Evolutionary conservation across 2,888 invertebrate species (phyloP), one percentile per base, ranked within the genome.

Genomic region (Pammene aurita): DNA sequence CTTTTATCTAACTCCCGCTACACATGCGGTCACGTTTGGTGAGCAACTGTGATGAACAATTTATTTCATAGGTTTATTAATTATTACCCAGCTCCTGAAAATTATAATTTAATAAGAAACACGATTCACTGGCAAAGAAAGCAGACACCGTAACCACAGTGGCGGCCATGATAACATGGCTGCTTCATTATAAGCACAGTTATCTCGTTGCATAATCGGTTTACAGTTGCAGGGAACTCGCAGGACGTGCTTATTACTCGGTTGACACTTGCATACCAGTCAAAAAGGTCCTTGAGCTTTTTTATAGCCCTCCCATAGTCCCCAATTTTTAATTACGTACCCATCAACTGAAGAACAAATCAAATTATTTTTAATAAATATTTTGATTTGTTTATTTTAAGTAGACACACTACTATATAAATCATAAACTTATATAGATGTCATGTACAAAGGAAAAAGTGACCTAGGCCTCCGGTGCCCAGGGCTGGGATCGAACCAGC

Each of bases 171-270:
- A 63, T 52, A 62, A 62, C 41, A 42, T 26, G 52, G 14, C 42
- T 63, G 54, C 52, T 54, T 42, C 54, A 54, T 54, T 54, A 54
- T 54, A 54, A 55, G 13, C 18, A 38, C 56, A 56, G 35, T 61
- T 61, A 61, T 61, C 61, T 50, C 16, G 62, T 57, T 65, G 65
- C 65, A 66, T 66, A 66, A 61, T 61, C 55, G 38, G 16, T 26
- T 38, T 62, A 67, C 67, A 67, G 67, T 67, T 67, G 26, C 55
- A 62, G 62, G 58, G 7, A 26, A 16, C n/a, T n/a, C 11, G 56
- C 62, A 44, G 67, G 62, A 62, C 56, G 48, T 35, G 62, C 62
- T 55, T 67, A 63, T 63, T 57, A 62, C 56, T 41, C 14, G 56
- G 62, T 26, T 63, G 67, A 67, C 67, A 63, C 34, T 35, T 14